Conservation (phyloP, 1,140 invertebrate genomes). For the Himalopsyche phryganea region DNA sequence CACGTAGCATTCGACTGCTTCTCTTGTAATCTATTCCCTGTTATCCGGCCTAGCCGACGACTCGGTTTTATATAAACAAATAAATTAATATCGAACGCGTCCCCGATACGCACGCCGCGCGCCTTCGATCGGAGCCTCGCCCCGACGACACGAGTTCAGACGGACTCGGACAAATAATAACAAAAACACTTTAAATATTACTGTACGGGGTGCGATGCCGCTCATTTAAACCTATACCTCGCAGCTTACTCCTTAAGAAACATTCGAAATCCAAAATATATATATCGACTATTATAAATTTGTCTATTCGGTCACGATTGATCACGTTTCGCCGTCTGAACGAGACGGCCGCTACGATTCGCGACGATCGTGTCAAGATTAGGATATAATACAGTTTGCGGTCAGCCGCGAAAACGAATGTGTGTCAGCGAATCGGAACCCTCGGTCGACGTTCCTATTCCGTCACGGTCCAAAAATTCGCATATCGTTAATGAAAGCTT, state of each 20-base stretch:
- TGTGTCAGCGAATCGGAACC: not conserved
- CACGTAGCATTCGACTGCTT: not conserved
- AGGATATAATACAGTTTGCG: not conserved
- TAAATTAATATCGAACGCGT: slow-evolving; percentile 4
- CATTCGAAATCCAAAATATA: slow-evolving; percentile 31
- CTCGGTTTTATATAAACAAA: slow-evolving; percentile 1
- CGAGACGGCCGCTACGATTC: not conserved
- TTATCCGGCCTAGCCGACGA: slow-evolving; percentile 16
- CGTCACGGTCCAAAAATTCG: too few relatives aligned
- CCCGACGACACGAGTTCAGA: not conserved
- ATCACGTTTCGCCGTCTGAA: not conserved
- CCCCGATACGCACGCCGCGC: not conserved
- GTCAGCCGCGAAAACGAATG: not conserved
- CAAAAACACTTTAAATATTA: slow-evolving; percentile 17
- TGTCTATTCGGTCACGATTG: not conserved
- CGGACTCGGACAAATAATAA: slow-evolving; percentile 22
- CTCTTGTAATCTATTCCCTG: slow-evolving; percentile 20
- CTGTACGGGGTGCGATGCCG: not conserved
- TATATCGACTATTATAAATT: slow-evolving; percentile 7
- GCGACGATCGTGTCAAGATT: not conserved
- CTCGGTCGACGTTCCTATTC: too few relatives aligned
- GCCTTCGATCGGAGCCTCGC: too few relatives aligned
- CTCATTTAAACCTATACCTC: slow-evolving; percentile 21
- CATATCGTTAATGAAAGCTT: too few relatives aligned
- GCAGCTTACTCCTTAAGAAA: slow-evolving; percentile 25